Evolutionary conservation across 2,797 vertebrate species (phyloP).

Genomic region (Pagetopsis macropterus): DNA sequence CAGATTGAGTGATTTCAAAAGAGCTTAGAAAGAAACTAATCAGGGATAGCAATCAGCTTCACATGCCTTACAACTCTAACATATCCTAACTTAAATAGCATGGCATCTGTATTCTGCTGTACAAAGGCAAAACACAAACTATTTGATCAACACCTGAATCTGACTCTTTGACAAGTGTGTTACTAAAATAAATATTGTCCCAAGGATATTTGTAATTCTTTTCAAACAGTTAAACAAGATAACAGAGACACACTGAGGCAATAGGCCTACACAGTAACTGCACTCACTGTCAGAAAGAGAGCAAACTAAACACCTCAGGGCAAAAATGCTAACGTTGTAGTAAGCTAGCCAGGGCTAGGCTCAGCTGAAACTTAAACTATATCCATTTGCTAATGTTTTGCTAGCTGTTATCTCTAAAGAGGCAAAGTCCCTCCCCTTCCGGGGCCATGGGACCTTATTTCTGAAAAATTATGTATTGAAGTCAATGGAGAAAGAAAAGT

Average conservation of each 20-base stretch:
- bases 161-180: background rate
- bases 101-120: background rate
- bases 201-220: background rate
- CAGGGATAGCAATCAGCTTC: constrained; percentile 10
- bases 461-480: too few species aligned
- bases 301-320: too few species aligned
- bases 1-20: constrained; percentile 24
- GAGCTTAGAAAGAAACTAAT: background rate
- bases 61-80: background rate
- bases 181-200: background rate
- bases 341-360: too few species aligned
- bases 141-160: background rate
- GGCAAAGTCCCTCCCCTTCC: too few species aligned
- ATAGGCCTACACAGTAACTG: background rate
- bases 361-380: background rate
- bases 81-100: background rate
- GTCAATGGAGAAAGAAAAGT: too few species aligned
- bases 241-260: background rate
- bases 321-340: too few species aligned
- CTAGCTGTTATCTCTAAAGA: background rate
- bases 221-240: background rate
- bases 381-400: background rate
- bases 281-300: background rate
- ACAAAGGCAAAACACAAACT: background rate
- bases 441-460: too few species aligned